Evolutionary conservation across 2,888 invertebrate genomes (phyloP).

Genomic region (Chymomyza caudatula): DNA sequence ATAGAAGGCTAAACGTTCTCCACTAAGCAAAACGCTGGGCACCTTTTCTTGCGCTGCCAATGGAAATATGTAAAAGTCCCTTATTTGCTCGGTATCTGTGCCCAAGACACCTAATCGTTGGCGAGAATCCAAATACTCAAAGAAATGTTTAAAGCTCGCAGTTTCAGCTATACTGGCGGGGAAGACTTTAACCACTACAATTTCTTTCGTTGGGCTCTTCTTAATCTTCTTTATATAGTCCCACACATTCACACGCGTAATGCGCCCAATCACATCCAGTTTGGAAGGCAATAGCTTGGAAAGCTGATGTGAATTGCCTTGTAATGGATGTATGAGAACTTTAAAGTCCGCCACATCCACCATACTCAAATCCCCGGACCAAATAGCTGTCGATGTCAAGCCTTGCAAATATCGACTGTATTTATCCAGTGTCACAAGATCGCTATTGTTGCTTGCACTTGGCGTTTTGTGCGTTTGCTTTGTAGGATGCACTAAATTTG

Average conservation of each 20-base stretch:
- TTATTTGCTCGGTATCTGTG: constrained; percentile 87
- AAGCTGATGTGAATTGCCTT: constrained; percentile 63
- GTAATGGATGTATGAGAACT: constrained; percentile 86
- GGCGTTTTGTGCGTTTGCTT: neutral
- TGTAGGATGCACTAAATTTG: constrained; percentile 64
- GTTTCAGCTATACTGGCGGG: constrained; percentile 91
- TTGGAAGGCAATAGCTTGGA: constrained; percentile 82
- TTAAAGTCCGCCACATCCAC: constrained; percentile 93
- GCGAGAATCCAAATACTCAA: constrained; percentile 91
- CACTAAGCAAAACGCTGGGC: constrained; percentile 84
- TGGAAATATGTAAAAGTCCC: constrained; percentile 96
- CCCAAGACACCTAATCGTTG: constrained; percentile 91
- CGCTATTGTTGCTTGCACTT: neutral
- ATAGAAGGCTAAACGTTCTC: constrained; percentile 84
- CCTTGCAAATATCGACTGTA: constrained; percentile 64
- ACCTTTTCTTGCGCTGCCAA: constrained; percentile 86
- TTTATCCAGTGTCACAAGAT: constrained; percentile 25
- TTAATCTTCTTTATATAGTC: constrained; percentile 95
- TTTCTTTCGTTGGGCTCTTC: constrained; percentile 91
- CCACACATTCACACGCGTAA: constrained; percentile 93
- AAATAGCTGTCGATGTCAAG: constrained; percentile 44
- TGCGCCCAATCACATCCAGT: constrained; percentile 93
- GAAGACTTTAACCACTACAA: constrained; percentile 88
- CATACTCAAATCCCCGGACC: constrained; percentile 91
- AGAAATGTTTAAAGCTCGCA: constrained; percentile 83